Percentiles rank a stretch among this genome's conserved stretches.
Evolutionary conservation across 2,113 vertebrate species (phyloP).

Genomic region (Hemicordylus capensis): DNA sequence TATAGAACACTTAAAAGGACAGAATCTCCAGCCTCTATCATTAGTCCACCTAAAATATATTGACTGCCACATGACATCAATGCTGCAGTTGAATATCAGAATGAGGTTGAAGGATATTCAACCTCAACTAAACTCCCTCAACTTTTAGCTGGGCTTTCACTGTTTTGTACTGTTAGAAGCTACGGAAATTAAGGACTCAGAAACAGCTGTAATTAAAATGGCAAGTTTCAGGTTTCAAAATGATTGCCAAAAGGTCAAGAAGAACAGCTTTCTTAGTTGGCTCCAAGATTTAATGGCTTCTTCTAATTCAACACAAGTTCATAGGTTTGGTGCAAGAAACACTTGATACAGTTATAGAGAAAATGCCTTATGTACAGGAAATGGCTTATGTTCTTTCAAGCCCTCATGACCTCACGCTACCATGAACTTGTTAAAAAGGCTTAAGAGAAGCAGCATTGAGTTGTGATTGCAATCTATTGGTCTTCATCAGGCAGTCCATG

Average conservation of each 20-base stretch:
- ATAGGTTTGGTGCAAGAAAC: not conserved
- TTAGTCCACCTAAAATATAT: not conserved
- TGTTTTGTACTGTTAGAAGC: not conserved
- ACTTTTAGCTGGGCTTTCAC: fast-evolving
- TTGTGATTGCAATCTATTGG: not conserved
- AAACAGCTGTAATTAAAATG: not conserved
- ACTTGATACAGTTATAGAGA: not conserved
- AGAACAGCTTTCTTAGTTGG: not conserved
- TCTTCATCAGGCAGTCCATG: not conserved
- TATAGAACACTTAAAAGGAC: not conserved
- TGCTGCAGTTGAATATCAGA: not conserved
- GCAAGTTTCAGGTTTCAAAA: fast-evolving
- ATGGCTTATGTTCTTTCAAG: not conserved
- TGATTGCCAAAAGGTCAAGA: not conserved
- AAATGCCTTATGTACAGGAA: not conserved
- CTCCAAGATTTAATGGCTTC: not conserved
- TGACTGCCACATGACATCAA: not conserved
- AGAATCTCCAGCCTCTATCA: not conserved
- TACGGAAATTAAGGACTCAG: fast-evolving
- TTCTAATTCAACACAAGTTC: not conserved
- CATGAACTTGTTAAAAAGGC: not conserved
- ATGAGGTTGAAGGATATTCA: not conserved
- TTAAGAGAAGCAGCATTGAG: not conserved
- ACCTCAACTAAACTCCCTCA: not conserved
- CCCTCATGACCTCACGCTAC: not conserved